phyloP scores from a whole-genome alignment of 1,140 invertebrate genomes.

The Drosophila fuyamai region DNA sequence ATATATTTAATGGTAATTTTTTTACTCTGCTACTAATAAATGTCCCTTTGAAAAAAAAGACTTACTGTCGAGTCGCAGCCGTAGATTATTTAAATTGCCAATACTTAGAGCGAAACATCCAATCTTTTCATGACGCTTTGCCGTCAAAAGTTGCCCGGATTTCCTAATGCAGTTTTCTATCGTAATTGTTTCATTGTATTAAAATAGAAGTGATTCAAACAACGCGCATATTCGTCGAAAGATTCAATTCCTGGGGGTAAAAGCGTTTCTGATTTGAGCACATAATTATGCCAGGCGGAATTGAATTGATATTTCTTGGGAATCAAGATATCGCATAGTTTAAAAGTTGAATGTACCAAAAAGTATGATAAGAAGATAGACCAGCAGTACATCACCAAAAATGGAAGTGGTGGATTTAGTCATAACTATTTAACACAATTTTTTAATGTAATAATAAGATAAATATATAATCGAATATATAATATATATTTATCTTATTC shows the following conservation, averaged over 20 bases:
- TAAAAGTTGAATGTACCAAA: background rate
- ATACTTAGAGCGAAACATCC: background rate
- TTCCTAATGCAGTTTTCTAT: constrained; percentile 25
- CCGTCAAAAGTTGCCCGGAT: constrained; percentile 10
- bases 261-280: background rate
- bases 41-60: background rate
- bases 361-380: background rate
- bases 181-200: background rate
- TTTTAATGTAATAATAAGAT: too few species aligned
- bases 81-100: background rate
- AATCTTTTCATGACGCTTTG: constrained; percentile 9
- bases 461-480: too few species aligned
- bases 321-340: background rate
- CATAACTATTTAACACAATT: too few species aligned
- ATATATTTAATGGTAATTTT: too few species aligned
- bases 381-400: too few species aligned
- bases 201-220: constrained; percentile 20
- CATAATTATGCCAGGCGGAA: constrained; percentile 3
- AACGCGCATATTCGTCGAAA: background rate
- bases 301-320: constrained; percentile 8
- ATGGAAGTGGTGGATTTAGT: too few species aligned
- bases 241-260: constrained; percentile 6
- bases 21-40: background rate
- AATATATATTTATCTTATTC: too few species aligned
- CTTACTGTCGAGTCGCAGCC: background rate